Percentiles rank a stretch among this genome's conserved stretches.
These are phyloP conservation scores for Papilio demoleus DNA, from an alignment of 2,888 invertebrate species.

Conservation along the genomic window DNA sequence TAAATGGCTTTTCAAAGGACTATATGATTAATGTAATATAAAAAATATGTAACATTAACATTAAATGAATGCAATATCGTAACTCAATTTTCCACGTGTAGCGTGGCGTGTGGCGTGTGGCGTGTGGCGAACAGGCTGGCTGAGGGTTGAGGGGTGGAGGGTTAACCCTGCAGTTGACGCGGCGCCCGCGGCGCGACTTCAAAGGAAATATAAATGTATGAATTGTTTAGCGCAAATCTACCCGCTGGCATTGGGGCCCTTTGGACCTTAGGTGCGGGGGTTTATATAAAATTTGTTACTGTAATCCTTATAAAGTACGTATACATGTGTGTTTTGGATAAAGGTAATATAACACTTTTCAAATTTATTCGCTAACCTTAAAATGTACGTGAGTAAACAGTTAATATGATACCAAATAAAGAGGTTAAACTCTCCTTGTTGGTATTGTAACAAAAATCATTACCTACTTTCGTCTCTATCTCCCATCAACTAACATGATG, in stretches of 20 bases:
- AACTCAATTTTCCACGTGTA: conserved; percentile 65
- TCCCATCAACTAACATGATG: too few relatives aligned
- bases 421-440: too few relatives aligned
- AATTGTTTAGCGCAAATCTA: conserved; percentile 78
- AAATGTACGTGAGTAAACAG: background rate
- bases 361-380: background rate
- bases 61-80: conserved; percentile 49
- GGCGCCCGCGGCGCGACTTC: conserved; percentile 75
- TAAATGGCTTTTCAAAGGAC: background rate
- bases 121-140: conserved; percentile 67
- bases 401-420: too few relatives aligned
- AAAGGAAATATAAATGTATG: conserved; percentile 81
- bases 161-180: conserved; percentile 76
- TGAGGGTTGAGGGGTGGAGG: conserved; percentile 61
- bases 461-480: too few relatives aligned
- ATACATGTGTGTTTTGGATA: conserved; percentile 4
- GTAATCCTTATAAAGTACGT: conserved; percentile 42
- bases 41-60: conserved; percentile 45
- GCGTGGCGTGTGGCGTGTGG: conserved; percentile 69
- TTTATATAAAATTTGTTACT: conserved; percentile 48
- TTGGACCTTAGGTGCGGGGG: conserved; percentile 56
- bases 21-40: background rate
- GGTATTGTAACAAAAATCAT: too few relatives aligned
- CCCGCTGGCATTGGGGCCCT: conserved; percentile 61
- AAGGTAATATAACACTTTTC: conserved; percentile 42